Evolutionary conservation across 2,797 vertebrate genomes (phyloP), one percentile per base, ranked within the genome.

Genomic region (Typhlichthys subterraneus): DNA sequence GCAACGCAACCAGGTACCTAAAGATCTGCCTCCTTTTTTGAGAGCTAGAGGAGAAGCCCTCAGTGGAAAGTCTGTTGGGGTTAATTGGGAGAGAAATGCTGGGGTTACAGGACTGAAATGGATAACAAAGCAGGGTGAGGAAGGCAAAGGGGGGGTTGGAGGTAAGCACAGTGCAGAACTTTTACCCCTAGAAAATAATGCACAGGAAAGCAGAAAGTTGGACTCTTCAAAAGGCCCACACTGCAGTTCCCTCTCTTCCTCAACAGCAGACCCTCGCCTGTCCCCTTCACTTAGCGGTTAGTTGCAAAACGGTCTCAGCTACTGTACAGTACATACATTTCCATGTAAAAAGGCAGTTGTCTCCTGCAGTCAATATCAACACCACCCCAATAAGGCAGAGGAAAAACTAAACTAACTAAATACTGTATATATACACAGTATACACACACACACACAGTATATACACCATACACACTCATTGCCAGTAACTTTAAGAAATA

Each of bases 11-110:
- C 87, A 91, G 90, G 91, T 95, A 96, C 95, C 96, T 95, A 97
- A 96, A 97, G 87, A 95, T 95, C 92, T 97, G 96, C 89, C 95
- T 95, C 93, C 93, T 91, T 89, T 94, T 95, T 94, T 95, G 95
- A 92, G 95, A 96, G 90, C 93, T 94, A 93, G 94, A 95, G 93
- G 94, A 92, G 95, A 95, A 97, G 94, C 93, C 93, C 88, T 96
- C 94, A 93, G 94, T 95, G 94, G 94, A 93, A 93, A 95, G 90
- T 95, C 94, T 97, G 96, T 92, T 91, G 92, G 90, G 84, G 91
- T 96, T 92, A 87, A 91, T 91, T 90, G 73, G 86, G 84, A 91
- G 85, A 90, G 84, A 85, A 92, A 90, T 49, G 82, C 85, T 83
- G 65, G 69, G 59, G 90, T 94, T 92, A 93, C 86, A 90, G 83